Evolutionary conservation across 2,113 vertebrate genomes (phyloP).

Genomic region (Thamnaconus septentrionalis): DNA sequence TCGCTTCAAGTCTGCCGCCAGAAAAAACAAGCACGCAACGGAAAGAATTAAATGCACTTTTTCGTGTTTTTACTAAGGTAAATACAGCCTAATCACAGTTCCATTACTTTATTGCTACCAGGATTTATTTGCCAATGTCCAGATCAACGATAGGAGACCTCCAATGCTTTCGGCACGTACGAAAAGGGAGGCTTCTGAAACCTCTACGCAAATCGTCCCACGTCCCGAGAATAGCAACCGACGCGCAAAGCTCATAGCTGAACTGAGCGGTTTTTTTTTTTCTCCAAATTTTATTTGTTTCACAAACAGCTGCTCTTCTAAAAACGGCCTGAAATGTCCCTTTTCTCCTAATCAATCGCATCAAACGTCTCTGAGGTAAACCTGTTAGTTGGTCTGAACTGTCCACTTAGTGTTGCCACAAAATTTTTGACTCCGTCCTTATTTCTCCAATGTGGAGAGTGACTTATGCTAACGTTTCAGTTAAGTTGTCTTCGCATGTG

Average conservation of each 20-base stretch:
- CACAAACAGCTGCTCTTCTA: slow-evolving; percentile 38
- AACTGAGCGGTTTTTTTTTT: slow-evolving; percentile 2
- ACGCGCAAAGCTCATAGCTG: slow-evolving; percentile 20
- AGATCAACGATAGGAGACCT: slow-evolving; percentile 56
- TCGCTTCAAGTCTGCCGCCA: slow-evolving; percentile 53
- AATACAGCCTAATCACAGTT: slow-evolving; percentile 67
- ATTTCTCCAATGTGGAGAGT: slow-evolving; percentile 80
- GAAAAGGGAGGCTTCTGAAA: slow-evolving; percentile 49
- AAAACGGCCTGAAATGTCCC: slow-evolving; percentile 59
- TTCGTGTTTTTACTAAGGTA: slow-evolving; percentile 34
- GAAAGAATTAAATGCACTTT: slow-evolving; percentile 64
- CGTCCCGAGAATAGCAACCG: slow-evolving; percentile 31
- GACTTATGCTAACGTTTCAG: slow-evolving; percentile 57
- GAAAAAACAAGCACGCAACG: slow-evolving; percentile 43
- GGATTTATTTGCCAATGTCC: slow-evolving; percentile 39
- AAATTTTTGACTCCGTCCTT: slow-evolving; percentile 55
- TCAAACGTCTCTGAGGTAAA: slow-evolving; percentile 67
- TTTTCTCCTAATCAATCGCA: slow-evolving; percentile 56
- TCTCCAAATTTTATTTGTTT: neutral
- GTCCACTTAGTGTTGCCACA: slow-evolving; percentile 68
- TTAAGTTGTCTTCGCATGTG: slow-evolving; percentile 58
- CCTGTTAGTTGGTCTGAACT: slow-evolving; percentile 65
- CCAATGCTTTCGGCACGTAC: slow-evolving; percentile 57
- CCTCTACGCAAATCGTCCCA: slow-evolving; percentile 16
- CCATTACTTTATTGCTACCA: slow-evolving; percentile 72